Conservation (phyloP, 1,140 invertebrate species). For the Rhagoletis pomonella region DNA sequence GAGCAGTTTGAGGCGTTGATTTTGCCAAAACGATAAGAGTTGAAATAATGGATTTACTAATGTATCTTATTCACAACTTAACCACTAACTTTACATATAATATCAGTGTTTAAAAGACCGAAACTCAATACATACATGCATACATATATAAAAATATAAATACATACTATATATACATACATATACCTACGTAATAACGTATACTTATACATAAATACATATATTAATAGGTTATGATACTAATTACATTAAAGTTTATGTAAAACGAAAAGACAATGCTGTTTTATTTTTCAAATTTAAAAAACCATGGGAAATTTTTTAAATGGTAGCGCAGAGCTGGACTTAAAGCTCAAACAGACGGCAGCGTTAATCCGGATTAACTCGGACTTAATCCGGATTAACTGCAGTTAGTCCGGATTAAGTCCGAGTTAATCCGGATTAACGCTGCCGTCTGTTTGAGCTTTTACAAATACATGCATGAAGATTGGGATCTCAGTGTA, state of each 20-base stretch:
- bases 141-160: not conserved
- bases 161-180: not conserved
- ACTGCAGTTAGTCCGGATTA: too few relatives aligned
- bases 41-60: conserved; percentile 11
- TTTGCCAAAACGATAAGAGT: not conserved
- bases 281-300: conserved; percentile 9
- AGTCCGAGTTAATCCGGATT: too few relatives aligned
- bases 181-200: not conserved
- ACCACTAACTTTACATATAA: not conserved
- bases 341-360: too few relatives aligned
- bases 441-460: too few relatives aligned
- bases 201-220: not conserved
- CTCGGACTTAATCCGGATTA: too few relatives aligned
- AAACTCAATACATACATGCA: not conserved
- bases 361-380: too few relatives aligned
- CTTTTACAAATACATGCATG: too few relatives aligned
- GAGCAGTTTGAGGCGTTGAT: not conserved
- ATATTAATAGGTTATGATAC: conserved; percentile 15
- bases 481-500: too few relatives aligned
- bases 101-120: not conserved
- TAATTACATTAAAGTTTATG: conserved; percentile 45
- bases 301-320: too few relatives aligned
- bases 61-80: not conserved
- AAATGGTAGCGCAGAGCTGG: too few relatives aligned
- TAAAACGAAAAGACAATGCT: not conserved